phyloP scores from a whole-genome alignment of 2,888 invertebrate genomes.

The Epinotia nisella region DNA sequence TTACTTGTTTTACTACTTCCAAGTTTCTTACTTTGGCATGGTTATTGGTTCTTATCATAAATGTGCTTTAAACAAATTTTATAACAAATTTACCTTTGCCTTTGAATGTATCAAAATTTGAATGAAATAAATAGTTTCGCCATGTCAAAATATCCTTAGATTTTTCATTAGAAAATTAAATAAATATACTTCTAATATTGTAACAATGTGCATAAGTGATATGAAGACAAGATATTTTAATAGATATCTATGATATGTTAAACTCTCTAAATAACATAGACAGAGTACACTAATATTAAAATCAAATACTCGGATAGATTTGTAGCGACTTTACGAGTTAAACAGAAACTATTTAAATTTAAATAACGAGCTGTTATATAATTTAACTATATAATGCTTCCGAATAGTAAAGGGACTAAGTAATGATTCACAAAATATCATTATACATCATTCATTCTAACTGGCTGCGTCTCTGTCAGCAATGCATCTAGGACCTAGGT shows the following conservation, averaged over 20 bases:
- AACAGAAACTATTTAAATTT: not conserved
- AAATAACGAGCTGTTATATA: not conserved
- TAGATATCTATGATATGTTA: constrained; percentile 47
- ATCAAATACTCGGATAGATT: constrained; percentile 43
- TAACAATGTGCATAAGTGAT: constrained; percentile 46
- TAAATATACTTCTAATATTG: constrained; percentile 36
- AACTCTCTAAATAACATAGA: constrained; percentile 48
- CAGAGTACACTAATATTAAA: constrained; percentile 47
- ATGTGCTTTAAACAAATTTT: constrained; percentile 10
- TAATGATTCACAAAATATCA: not conserved
- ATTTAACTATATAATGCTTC: not conserved
- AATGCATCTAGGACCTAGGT: too few species aligned
- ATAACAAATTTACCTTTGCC: not conserved
- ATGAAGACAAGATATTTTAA: constrained; percentile 48
- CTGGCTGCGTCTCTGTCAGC: too few species aligned
- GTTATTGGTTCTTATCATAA: constrained; percentile 27
- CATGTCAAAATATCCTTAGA: constrained; percentile 25
- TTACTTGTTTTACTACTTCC: constrained; percentile 34
- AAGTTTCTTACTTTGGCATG: constrained; percentile 43
- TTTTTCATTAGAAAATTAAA: constrained; percentile 38
- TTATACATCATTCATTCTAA: too few species aligned
- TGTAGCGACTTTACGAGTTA: constrained; percentile 16
- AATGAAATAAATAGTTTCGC: not conserved
- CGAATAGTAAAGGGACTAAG: not conserved
- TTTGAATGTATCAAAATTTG: not conserved